Percentiles rank a stretch among this genome's conserved stretches.
Evolutionary conservation across 2,888 invertebrate species (phyloP).

Genomic region (Platynereis dumerilii): DNA sequence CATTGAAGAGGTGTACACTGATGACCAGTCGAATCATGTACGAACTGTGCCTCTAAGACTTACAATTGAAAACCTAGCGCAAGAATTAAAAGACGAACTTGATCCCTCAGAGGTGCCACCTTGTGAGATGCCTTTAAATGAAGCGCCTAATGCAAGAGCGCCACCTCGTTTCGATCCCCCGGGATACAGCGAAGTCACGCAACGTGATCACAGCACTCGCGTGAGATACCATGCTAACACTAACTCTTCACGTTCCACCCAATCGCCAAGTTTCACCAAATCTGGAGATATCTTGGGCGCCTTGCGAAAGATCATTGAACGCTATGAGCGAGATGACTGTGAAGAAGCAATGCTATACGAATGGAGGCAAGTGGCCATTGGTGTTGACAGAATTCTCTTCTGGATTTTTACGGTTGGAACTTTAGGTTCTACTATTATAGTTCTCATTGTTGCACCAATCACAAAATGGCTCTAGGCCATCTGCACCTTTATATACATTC

Average conservation of each 20-base stretch:
- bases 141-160: not conserved
- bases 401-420: slow-evolving; percentile 68
- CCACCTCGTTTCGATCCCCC: not conserved
- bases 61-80: slow-evolving; percentile 61
- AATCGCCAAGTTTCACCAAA: no score
- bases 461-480: slow-evolving; percentile 30
- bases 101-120: slow-evolving; percentile 36
- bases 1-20: slow-evolving; percentile 26
- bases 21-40: slow-evolving; percentile 43
- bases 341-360: slow-evolving; percentile 66
- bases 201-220: not conserved
- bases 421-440: slow-evolving; percentile 64
- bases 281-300: slow-evolving; percentile 64
- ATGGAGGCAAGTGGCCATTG: slow-evolving; percentile 68
- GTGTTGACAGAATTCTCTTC: slow-evolving; percentile 67
- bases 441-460: slow-evolving; percentile 66
- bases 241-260: no score
- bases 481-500: not conserved
- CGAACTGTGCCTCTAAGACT: slow-evolving; percentile 57
- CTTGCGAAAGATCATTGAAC: slow-evolving; percentile 63
- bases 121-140: not conserved
- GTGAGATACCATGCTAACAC: no score
- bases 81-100: slow-evolving; percentile 58
- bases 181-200: slow-evolving; percentile 3
- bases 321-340: slow-evolving; percentile 63